A percentile compares a stretch with the other conserved stretches of the same genome.
These are phyloP conservation scores for Papio anubis DNA, from an alignment of 2,113 vertebrate genomes.

Conservation along the genomic window DNA sequence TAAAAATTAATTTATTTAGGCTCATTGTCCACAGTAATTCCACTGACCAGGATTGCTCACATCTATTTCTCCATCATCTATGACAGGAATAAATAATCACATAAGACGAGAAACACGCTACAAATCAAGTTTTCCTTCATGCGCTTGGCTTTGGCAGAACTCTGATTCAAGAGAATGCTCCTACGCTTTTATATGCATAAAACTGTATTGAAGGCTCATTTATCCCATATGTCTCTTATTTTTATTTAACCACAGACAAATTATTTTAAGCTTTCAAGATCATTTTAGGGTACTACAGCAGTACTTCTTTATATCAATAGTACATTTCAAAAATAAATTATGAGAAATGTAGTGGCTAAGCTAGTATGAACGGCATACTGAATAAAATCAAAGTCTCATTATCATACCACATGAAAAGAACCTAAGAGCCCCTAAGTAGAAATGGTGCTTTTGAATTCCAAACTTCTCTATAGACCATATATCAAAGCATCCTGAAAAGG, in stretches of 20 bases:
- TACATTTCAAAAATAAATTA: constrained; percentile 76
- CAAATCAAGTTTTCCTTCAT: constrained; percentile 39
- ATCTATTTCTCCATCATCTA: constrained; percentile 63
- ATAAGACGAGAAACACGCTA: neutral
- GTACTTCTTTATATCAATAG: constrained; percentile 61
- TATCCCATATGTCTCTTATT: constrained; percentile 68
- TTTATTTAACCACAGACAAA: constrained; percentile 69
- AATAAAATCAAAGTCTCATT: constrained; percentile 77
- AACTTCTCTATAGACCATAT: constrained; percentile 68
- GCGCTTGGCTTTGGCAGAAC: constrained; percentile 59
- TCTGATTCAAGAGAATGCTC: constrained; percentile 58
- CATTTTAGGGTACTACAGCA: constrained; percentile 62
- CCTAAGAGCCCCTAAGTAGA: constrained; percentile 39
- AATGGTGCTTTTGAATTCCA: constrained; percentile 76
- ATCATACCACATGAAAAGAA: constrained; percentile 71
- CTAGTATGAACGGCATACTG: constrained; percentile 55
- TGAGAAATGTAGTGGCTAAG: constrained; percentile 68
- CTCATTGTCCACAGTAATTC: constrained; percentile 39
- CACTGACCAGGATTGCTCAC: constrained; percentile 55
- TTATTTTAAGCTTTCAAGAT: constrained; percentile 59
- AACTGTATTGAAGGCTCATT: constrained; percentile 66
- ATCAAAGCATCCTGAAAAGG: constrained; percentile 73
- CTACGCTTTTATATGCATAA: constrained; percentile 44
- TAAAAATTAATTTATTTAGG: neutral
- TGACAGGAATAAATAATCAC: constrained; percentile 65